Evolutionary conservation across 2,113 vertebrate species (phyloP).

Genomic region (Mustela lutreola): DNA sequence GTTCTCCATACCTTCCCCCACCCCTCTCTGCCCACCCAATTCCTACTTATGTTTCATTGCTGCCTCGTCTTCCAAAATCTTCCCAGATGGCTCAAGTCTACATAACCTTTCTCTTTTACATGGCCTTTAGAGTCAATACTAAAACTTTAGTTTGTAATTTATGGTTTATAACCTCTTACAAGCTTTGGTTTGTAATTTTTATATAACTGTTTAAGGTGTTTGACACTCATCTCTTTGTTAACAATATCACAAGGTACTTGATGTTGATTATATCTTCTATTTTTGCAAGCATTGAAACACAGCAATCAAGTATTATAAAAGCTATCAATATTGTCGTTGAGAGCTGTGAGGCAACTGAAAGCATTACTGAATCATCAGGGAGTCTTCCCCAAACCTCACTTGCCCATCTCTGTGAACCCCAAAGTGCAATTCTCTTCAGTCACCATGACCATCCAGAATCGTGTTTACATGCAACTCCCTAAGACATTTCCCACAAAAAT

Average conservation of each 20-base stretch:
- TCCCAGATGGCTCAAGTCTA: rapidly evolving
- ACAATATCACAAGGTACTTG: conserved; percentile 7
- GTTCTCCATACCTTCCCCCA: background rate
- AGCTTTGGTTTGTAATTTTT: background rate
- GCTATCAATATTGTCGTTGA: conserved; percentile 53
- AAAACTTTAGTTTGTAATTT: background rate
- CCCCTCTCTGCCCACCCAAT: background rate
- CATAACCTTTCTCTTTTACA: background rate
- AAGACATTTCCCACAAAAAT: background rate
- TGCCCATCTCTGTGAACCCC: background rate
- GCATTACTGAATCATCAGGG: conserved; percentile 45
- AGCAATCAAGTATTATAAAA: background rate
- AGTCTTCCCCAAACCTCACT: conserved; percentile 39
- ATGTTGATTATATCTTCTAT: background rate
- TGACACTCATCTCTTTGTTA: background rate
- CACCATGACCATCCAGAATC: too few species aligned
- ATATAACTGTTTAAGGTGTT: background rate
- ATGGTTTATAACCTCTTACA: background rate
- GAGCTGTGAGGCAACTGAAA: conserved; percentile 12
- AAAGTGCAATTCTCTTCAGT: background rate
- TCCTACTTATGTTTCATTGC: background rate
- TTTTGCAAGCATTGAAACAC: conserved; percentile 56
- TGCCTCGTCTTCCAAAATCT: background rate
- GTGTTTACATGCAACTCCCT: background rate
- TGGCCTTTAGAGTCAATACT: background rate